phyloP scores from a whole-genome alignment of 1,140 invertebrate species.

The Ganaspis sp. region DNA sequence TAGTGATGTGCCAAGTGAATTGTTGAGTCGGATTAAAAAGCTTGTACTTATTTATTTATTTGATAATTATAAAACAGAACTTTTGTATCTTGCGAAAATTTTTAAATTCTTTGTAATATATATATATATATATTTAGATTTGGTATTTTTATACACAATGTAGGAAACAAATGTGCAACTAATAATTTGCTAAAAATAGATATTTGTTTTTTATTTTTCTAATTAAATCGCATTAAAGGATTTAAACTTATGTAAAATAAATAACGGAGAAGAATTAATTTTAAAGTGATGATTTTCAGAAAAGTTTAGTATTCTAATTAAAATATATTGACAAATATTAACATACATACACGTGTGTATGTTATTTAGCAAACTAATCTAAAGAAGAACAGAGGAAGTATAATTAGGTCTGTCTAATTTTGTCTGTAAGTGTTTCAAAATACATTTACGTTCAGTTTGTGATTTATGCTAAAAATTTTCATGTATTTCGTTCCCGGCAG shows the following conservation, averaged over 20 bases:
- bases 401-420: conserved; percentile 69
- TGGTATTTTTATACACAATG: no score
- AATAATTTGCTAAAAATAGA: no score
- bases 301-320: not conserved
- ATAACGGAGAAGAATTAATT: no score
- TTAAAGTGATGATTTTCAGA: not conserved
- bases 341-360: conserved; percentile 56
- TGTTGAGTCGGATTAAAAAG: not conserved
- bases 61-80: not conserved
- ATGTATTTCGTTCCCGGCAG: conserved; percentile 32
- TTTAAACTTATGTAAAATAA: no score
- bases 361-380: conserved; percentile 74
- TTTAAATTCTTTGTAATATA: not conserved
- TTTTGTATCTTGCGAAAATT: not conserved
- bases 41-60: not conserved
- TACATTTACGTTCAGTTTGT: conserved; percentile 52
- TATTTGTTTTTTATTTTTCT: no score
- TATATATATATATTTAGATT: not conserved
- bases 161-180: no score
- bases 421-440: conserved; percentile 72
- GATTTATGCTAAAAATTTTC: conserved; percentile 40
- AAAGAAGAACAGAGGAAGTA: conserved; percentile 69
- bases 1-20: not conserved
- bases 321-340: conserved; percentile 35
- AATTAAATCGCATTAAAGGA: no score